Evolutionary conservation across 2,888 invertebrate genomes (phyloP).

Genomic region (Chrysolina americana): DNA sequence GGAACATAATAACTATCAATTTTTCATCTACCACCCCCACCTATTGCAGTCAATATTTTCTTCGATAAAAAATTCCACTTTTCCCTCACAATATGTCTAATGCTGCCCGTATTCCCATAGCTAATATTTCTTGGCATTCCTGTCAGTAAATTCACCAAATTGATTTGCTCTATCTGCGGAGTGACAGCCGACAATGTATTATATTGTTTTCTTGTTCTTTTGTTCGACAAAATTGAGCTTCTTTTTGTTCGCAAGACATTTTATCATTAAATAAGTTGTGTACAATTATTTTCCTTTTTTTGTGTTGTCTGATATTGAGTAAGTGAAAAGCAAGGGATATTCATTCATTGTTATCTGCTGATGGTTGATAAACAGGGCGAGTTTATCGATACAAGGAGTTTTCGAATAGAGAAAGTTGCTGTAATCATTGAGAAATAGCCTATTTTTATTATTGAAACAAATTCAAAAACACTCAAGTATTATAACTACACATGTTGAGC

Average conservation of each 20-base stretch:
- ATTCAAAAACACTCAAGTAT: too few relatives aligned
- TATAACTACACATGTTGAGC: too few relatives aligned
- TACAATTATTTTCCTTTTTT: constrained; percentile 54
- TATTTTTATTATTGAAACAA: too few relatives aligned
- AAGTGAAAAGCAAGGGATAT: background rate
- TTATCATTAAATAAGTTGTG: constrained; percentile 56
- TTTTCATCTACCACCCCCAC: constrained; percentile 23
- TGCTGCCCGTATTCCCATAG: constrained; percentile 48
- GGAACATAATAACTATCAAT: constrained; percentile 12
- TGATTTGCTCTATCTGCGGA: constrained; percentile 60
- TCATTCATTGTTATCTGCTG: constrained; percentile 7
- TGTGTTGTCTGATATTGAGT: constrained; percentile 30
- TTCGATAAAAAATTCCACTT: constrained; percentile 34
- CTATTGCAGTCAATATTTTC: constrained; percentile 12
- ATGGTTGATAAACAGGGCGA: constrained; percentile 22
- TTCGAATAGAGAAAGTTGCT: background rate
- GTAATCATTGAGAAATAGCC: too few relatives aligned
- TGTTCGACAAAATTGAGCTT: constrained; percentile 60
- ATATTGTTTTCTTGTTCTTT: constrained; percentile 62
- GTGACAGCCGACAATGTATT: constrained; percentile 62
- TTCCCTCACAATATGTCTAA: constrained; percentile 48
- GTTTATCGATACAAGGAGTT: background rate
- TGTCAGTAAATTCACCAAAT: constrained; percentile 59
- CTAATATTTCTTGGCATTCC: constrained; percentile 52
- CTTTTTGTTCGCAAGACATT: constrained; percentile 53